A percentile compares a stretch with the other conserved stretches of the same genome.
phyloP scores from a whole-genome alignment of 2,113 vertebrate genomes.

The Myrmecobius fasciatus region DNA sequence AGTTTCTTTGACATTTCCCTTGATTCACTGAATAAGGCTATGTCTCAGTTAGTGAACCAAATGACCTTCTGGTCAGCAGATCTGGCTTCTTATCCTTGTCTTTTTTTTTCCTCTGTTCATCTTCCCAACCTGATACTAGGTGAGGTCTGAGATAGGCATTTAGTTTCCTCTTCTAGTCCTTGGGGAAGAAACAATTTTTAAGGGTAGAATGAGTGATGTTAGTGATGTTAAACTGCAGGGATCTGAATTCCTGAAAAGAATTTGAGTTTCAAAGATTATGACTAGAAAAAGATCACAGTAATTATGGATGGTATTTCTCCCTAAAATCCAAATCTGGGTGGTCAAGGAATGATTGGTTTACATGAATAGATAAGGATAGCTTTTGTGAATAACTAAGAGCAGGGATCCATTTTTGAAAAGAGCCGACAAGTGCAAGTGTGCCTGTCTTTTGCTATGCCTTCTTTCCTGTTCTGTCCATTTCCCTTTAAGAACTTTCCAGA shows the following conservation, averaged over 20 bases:
- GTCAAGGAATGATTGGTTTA: conserved; percentile 12
- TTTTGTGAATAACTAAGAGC: conserved; percentile 20
- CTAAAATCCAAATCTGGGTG: neutral
- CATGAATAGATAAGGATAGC: neutral
- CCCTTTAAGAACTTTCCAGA: conserved; percentile 39
- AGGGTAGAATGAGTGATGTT: conserved; percentile 16
- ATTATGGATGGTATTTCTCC: neutral
- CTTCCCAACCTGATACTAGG: neutral
- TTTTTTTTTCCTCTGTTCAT: conserved; percentile 19
- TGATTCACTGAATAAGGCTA: neutral
- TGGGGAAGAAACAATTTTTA: conserved; percentile 27
- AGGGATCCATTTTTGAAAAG: conserved; percentile 19
- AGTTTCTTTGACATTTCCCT: neutral
- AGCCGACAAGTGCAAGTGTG: conserved; percentile 27
- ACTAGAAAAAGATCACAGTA: neutral
- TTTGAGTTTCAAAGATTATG: conserved; percentile 14
- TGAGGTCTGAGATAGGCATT: conserved; percentile 8
- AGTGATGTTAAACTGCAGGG: conserved; percentile 41
- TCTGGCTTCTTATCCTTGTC: conserved; percentile 24
- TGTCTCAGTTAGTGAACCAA: conserved; percentile 3
- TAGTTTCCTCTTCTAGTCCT: conserved; percentile 10
- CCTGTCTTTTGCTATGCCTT: neutral
- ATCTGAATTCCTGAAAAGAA: neutral
- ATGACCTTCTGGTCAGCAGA: conserved; percentile 25
- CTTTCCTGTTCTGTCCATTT: neutral